Percentiles rank a stretch among this genome's conserved stretches.
These are phyloP conservation scores for Lonchura striata DNA, from an alignment of 2,113 vertebrate species.

Conservation along the genomic window DNA sequence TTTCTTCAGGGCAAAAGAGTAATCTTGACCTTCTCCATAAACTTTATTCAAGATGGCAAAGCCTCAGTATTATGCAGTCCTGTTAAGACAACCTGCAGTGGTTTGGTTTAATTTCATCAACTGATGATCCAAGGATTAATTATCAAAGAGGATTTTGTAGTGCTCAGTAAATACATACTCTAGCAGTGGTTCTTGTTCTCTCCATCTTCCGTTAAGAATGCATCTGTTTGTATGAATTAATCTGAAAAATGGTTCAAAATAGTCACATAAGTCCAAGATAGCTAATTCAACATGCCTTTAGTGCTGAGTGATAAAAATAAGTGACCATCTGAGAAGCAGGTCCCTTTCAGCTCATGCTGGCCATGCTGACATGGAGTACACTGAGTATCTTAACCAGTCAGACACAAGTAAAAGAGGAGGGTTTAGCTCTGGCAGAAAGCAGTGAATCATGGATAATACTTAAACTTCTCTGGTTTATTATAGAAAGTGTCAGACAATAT, in stretches of 20 bases:
- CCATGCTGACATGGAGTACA: neutral
- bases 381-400: neutral
- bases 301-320: neutral
- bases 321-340: neutral
- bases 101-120: neutral
- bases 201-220: neutral
- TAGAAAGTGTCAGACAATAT: neutral
- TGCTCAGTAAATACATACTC: neutral
- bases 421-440: neutral
- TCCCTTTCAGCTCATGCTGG: neutral
- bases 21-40: neutral
- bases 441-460: neutral
- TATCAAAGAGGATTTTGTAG: neutral
- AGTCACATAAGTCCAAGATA: neutral
- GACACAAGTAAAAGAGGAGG: neutral
- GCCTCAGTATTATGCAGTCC: neutral
- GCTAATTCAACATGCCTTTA: neutral
- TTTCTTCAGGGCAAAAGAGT: neutral
- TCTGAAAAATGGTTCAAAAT: neutral
- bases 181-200: neutral
- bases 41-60: neutral
- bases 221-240: neutral
- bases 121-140: neutral
- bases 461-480: slow-evolving; percentile 40
- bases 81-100: neutral